Conservation (phyloP, 2,797 vertebrate species). For the Brotula barbata region DNA sequence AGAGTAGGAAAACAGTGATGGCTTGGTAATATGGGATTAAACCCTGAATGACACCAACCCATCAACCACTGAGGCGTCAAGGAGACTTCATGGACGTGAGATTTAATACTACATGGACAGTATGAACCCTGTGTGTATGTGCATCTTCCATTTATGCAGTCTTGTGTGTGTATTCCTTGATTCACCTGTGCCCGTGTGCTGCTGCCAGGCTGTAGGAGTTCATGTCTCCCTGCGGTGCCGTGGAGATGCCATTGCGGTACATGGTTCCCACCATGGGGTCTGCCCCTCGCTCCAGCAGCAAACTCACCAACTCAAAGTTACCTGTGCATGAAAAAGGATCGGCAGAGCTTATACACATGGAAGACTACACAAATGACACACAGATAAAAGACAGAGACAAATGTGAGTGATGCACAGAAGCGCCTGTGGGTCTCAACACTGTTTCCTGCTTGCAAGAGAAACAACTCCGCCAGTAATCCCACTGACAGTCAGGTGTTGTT, state of each 20-base stretch:
- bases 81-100: too few species aligned
- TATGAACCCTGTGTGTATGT: not conserved
- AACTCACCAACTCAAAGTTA: constrained; percentile 95
- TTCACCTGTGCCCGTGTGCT: constrained; percentile 95
- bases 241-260: constrained; percentile 96
- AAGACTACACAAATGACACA: not conserved
- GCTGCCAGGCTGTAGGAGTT: constrained; percentile 98
- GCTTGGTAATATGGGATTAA: constrained; percentile 13
- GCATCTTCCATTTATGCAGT: constrained; percentile 4
- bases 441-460: constrained; percentile 9
- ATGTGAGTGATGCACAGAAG: constrained; percentile 4
- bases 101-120: constrained; percentile 25
- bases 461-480: constrained; percentile 32
- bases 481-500: constrained; percentile 48
- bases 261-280: constrained; percentile 97
- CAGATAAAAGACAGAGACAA: constrained; percentile 21
- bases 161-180: constrained; percentile 11
- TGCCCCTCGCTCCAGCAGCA: constrained; percentile 93
- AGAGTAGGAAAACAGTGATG: constrained; percentile 1
- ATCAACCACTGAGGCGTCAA: too few species aligned
- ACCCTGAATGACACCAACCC: constrained; percentile 20
- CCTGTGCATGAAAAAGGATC: constrained; percentile 74
- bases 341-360: constrained; percentile 4
- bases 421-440: constrained; percentile 30
- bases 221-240: constrained; percentile 94